Conservation (phyloP, 1,140 invertebrate species). For the Euborellia annulipes region DNA sequence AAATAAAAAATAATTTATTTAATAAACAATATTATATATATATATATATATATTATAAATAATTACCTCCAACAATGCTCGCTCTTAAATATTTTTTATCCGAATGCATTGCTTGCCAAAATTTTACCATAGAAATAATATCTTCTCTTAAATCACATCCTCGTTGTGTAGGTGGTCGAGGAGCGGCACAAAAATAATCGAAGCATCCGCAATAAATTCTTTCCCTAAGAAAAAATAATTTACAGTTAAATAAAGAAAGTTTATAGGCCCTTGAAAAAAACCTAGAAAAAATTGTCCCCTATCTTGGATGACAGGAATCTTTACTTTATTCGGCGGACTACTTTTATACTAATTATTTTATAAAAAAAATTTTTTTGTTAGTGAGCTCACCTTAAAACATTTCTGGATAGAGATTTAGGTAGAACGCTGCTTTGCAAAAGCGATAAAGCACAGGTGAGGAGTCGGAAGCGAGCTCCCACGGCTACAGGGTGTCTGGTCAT, state of each 20-base stretch:
- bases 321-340: no score
- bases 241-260: no score
- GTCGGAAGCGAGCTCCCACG: conserved; percentile 67
- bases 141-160: conserved; percentile 68
- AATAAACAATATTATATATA: background rate
- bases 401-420: conserved; percentile 71
- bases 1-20: no score
- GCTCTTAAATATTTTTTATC: conserved; percentile 93
- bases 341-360: no score
- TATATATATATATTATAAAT: conserved; percentile 2
- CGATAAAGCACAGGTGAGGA: conserved; percentile 80
- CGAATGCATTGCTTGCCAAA: conserved; percentile 91
- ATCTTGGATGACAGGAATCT: no score
- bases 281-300: no score
- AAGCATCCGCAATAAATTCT: conserved; percentile 85
- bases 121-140: conserved; percentile 75
- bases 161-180: conserved; percentile 69
- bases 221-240: conserved; percentile 39
- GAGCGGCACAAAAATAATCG: conserved; percentile 85
- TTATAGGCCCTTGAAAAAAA: no score
- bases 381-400: conserved; percentile 52
- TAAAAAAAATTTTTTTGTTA: no score
- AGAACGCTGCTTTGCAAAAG: conserved; percentile 88
- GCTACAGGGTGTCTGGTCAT: conserved; percentile 76
- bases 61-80: conserved; percentile 42